Percentiles rank a stretch among this genome's conserved stretches.
phyloP scores from a whole-genome alignment of 2,113 vertebrate genomes.

The Hydrolagus affinis region DNA sequence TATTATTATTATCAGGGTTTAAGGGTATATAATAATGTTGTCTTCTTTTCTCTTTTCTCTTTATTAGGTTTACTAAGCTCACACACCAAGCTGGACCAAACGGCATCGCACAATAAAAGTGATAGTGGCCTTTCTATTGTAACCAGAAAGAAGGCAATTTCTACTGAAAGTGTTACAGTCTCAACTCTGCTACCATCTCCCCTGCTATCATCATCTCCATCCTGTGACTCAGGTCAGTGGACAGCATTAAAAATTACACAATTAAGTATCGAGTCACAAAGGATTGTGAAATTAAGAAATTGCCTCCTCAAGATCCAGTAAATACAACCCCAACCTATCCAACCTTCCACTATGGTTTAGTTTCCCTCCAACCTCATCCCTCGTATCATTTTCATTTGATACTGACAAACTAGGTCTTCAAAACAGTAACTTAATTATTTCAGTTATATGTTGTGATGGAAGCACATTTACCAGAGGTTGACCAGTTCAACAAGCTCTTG shows the following conservation, averaged over 20 bases:
- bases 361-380: too few relatives aligned
- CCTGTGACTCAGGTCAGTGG: slow-evolving; percentile 59
- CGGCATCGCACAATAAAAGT: slow-evolving; percentile 52
- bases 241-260: neutral
- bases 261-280: neutral
- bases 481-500: neutral
- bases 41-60: slow-evolving; percentile 34
- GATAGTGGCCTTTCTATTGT: slow-evolving; percentile 54
- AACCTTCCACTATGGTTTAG: too few relatives aligned
- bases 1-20: too few relatives aligned
- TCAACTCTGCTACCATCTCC: slow-evolving; percentile 55
- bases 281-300: too few relatives aligned
- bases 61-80: slow-evolving; percentile 55
- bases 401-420: neutral
- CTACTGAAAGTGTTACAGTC: slow-evolving; percentile 51
- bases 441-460: neutral
- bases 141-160: slow-evolving; percentile 62
- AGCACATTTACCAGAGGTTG: neutral
- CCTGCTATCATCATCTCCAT: slow-evolving; percentile 54
- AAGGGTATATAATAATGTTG: neutral
- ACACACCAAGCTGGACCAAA: slow-evolving; percentile 65
- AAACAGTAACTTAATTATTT: neutral
- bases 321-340: too few relatives aligned
- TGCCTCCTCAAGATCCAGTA: too few relatives aligned
- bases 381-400: too few relatives aligned